Percentiles rank a stretch among this genome's conserved stretches.
Conservation (phyloP, 2,888 invertebrate genomes). For the Troides aeacus region DNA sequence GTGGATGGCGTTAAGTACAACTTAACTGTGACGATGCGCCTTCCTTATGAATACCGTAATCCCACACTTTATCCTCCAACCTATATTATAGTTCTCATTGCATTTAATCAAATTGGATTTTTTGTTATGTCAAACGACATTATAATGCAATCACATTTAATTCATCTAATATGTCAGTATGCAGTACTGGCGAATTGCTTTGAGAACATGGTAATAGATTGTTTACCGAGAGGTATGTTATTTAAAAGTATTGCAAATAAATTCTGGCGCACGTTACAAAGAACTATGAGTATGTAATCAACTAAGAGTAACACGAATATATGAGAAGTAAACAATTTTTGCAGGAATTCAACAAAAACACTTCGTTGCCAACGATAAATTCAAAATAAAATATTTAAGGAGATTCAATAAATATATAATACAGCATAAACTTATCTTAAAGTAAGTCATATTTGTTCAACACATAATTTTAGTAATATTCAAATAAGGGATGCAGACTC, state of each 20-base stretch:
- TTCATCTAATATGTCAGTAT: conserved; percentile 61
- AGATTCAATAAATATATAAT: conserved; percentile 35
- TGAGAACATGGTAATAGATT: conserved; percentile 52
- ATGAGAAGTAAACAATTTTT: conserved; percentile 2
- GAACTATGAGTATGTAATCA: no score
- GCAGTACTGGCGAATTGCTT: conserved; percentile 57
- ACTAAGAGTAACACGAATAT: no score
- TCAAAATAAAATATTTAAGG: conserved; percentile 32
- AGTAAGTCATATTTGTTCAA: conserved; percentile 27
- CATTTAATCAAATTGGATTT: conserved; percentile 52
- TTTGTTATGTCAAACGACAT: conserved; percentile 62
- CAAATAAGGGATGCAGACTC: no score
- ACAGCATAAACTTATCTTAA: conserved; percentile 39
- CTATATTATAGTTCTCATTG: conserved; percentile 46
- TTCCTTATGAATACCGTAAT: conserved; percentile 52
- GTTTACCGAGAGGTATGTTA: conserved; percentile 31
- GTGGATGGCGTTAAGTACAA: conserved; percentile 63
- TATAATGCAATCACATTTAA: conserved; percentile 58
- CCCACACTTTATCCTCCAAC: conserved; percentile 44
- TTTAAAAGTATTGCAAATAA: conserved; percentile 2
- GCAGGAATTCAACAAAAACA: conserved; percentile 22
- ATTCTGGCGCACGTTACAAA: no score
- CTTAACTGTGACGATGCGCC: conserved; percentile 48
- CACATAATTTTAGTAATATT: no score
- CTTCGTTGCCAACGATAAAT: conserved; percentile 27